Conservation (phyloP, 2,113 vertebrate species). For the Seriola quinqueradiata region DNA sequence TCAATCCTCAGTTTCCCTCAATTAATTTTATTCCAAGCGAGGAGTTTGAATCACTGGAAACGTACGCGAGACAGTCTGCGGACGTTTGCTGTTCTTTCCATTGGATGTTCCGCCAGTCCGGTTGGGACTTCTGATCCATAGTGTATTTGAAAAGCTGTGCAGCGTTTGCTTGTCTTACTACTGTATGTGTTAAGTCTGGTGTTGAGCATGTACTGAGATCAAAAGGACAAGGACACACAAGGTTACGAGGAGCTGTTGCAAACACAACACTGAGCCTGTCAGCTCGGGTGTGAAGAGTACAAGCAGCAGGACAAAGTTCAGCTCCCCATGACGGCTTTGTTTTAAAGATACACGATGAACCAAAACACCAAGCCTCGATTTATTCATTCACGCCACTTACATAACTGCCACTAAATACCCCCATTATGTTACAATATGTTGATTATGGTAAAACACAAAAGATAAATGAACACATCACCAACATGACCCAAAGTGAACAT, state of each 20-base stretch:
- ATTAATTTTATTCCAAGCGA: conserved; percentile 34
- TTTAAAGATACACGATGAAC: background rate
- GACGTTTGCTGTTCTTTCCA: conserved; percentile 53
- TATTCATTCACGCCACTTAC: background rate
- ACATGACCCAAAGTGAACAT: conserved; percentile 6
- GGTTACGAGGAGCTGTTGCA: background rate
- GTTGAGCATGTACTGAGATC: conserved; percentile 5
- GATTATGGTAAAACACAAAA: conserved; percentile 59
- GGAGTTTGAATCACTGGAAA: conserved; percentile 46
- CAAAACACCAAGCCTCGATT: background rate
- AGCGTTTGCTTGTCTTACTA: conserved; percentile 77
- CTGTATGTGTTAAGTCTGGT: conserved; percentile 79
- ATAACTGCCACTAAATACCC: background rate
- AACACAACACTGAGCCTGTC: conserved; percentile 3
- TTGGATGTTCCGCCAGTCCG: conserved; percentile 23
- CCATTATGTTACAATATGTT: conserved; percentile 41
- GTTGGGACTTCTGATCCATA: conserved; percentile 37
- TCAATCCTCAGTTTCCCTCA: conserved; percentile 9
- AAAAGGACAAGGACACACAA: conserved; percentile 3
- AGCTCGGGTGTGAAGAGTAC: background rate
- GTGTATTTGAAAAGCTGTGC: conserved; percentile 72
- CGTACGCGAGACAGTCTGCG: background rate
- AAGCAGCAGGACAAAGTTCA: background rate
- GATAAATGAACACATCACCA: conserved; percentile 62
- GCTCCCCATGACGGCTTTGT: background rate